Conservation (phyloP, 1,140 invertebrate species). For the Dermatophagoides farinae region DNA sequence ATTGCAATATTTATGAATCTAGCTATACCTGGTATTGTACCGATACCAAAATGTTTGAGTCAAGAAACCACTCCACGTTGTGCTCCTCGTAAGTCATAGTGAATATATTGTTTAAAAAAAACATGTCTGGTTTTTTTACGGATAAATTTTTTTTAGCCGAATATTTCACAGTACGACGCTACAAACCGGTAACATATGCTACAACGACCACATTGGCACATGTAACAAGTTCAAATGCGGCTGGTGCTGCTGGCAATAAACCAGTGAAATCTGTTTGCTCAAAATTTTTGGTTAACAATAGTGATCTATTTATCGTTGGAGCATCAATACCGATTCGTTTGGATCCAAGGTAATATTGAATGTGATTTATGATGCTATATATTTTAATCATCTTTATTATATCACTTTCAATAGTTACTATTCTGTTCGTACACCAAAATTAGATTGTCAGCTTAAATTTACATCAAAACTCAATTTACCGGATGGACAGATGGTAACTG, state of each 20-base stretch:
- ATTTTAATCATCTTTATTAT: neutral
- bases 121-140: neutral
- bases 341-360: conserved; percentile 17
- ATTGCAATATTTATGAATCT: conserved; percentile 23
- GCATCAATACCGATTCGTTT: conserved; percentile 20
- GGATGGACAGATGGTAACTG: conserved; percentile 6
- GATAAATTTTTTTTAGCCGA: conserved; percentile 16
- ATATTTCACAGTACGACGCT: conserved; percentile 19
- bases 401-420: conserved; percentile 14
- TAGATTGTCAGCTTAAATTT: conserved; percentile 20
- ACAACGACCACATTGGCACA: conserved; percentile 7
- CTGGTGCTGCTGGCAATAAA: neutral
- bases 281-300: conserved; percentile 20
- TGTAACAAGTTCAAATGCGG: neutral
- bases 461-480: conserved; percentile 14
- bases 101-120: neutral
- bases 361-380: too few relatives aligned
- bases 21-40: conserved; percentile 20
- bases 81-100: conserved; percentile 14
- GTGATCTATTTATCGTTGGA: conserved; percentile 21
- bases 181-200: conserved; percentile 19
- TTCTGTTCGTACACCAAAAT: conserved; percentile 18
- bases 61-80: conserved; percentile 18
- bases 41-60: conserved; percentile 19
- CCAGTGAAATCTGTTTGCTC: conserved; percentile 15